These are phyloP conservation scores for Cygnus olor DNA, from an alignment of 2,797 vertebrate species.

Conservation along the genomic window DNA sequence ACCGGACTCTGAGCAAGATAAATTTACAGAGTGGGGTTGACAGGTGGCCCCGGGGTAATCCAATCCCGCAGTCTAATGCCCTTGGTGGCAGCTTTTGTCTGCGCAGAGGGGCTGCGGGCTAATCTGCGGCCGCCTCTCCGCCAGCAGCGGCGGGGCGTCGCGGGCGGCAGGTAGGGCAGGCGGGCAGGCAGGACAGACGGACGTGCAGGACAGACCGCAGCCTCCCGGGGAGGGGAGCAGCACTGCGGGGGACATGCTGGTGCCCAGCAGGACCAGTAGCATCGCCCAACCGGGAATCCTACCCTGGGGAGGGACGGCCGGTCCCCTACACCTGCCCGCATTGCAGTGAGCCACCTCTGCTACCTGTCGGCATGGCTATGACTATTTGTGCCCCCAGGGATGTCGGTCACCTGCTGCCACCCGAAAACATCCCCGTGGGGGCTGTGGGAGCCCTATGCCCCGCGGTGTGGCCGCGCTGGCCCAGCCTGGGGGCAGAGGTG, in stretches of 20 bases:
- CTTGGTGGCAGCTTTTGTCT: slow-evolving; percentile 70
- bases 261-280: not conserved
- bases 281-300: too few relatives aligned
- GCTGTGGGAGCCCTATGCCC: fast-evolving
- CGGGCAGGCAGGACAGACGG: too few relatives aligned
- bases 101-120: slow-evolving; percentile 46
- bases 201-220: fast-evolving
- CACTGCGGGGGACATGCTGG: not conserved
- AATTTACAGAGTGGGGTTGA: slow-evolving; percentile 42
- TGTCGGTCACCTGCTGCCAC: not conserved
- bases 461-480: fast-evolving
- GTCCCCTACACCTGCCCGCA: not conserved
- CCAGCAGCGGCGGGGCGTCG: not conserved
- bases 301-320: not conserved
- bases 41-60: slow-evolving; percentile 74
- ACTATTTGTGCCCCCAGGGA: not conserved
- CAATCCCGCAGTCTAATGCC: slow-evolving; percentile 61
- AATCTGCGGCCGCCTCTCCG: slow-evolving; percentile 57
- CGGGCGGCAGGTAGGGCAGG: not conserved
- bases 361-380: not conserved
- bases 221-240: not conserved
- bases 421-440: fast-evolving
- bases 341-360: not conserved
- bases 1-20: not conserved
- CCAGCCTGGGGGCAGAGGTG: not conserved